These are phyloP conservation scores for Poliocrania exsul DNA, from an alignment of 2,797 vertebrate genomes.

Conservation along the genomic window DNA sequence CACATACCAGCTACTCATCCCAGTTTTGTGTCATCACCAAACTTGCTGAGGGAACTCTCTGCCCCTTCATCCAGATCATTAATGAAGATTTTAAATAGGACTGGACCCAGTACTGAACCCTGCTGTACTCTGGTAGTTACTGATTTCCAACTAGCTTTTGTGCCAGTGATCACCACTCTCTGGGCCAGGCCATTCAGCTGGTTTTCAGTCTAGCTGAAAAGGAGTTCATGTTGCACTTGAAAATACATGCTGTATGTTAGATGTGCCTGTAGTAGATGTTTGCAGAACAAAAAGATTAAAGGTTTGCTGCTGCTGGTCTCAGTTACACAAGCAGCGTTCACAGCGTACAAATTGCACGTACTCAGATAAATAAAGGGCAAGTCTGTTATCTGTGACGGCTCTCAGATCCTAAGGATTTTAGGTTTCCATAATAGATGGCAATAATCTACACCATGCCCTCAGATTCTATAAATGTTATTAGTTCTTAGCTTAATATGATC, in stretches of 20 bases:
- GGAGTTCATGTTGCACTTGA: neutral
- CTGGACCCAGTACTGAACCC: neutral
- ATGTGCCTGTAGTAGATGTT: neutral
- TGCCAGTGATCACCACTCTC: neutral
- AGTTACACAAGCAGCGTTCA: neutral
- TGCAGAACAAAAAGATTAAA: neutral
- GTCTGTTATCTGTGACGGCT: neutral
- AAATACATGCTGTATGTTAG: neutral
- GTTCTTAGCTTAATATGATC: neutral
- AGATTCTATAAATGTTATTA: neutral
- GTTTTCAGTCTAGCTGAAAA: neutral
- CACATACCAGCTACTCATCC: neutral
- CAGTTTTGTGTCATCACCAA: neutral
- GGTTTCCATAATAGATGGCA: neutral
- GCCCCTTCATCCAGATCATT: neutral
- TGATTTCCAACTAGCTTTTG: neutral
- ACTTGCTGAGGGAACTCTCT: neutral
- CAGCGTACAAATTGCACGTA: fast-evolving
- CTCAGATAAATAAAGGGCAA: neutral
- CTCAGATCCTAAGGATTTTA: neutral
- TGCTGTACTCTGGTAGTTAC: neutral
- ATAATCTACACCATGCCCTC: neutral
- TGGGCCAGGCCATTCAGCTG: neutral
- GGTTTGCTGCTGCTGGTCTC: neutral
- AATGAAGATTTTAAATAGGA: neutral